Conservation (phyloP, 1,140 invertebrate genomes). For the Zaprionus gabonicus region DNA sequence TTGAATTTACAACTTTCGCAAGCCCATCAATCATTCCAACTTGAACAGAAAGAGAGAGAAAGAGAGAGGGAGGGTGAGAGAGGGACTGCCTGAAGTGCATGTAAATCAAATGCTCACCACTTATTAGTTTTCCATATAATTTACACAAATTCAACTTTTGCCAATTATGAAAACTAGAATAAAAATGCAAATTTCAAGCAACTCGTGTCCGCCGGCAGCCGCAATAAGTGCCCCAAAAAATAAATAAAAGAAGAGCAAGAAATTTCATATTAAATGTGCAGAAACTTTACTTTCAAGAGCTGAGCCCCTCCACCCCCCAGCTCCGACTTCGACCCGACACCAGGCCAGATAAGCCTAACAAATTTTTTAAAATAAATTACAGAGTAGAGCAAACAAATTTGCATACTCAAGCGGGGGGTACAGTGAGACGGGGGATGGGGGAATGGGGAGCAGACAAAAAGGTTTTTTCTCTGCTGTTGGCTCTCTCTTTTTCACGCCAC, state of each 20-base stretch:
- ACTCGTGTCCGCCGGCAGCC: constrained; percentile 62
- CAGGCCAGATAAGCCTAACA: constrained; percentile 76
- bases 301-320: not conserved
- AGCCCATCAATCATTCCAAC: constrained; percentile 32
- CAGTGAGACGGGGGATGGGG: not conserved
- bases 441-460: constrained; percentile 32
- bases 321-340: constrained; percentile 31
- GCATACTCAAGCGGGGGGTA: constrained; percentile 57
- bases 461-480: constrained; percentile 19
- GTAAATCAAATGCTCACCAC: constrained; percentile 64
- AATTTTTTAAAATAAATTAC: constrained; percentile 83
- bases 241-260: constrained; percentile 33
- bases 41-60: not conserved
- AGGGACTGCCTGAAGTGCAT: constrained; percentile 15
- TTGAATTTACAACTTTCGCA: constrained; percentile 29
- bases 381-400: constrained; percentile 82
- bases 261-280: constrained; percentile 43
- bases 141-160: constrained; percentile 64
- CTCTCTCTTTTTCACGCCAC: constrained; percentile 67
- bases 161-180: constrained; percentile 78
- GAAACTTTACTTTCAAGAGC: constrained; percentile 54
- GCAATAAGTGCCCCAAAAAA: constrained; percentile 21
- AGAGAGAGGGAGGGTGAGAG: not conserved
- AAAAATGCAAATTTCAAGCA: constrained; percentile 74
- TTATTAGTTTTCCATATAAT: constrained; percentile 77